Evolutionary conservation across 2,113 vertebrate species (phyloP), one percentile per base, ranked within the genome.

Genomic region (Salvelinus namaycush): DNA sequence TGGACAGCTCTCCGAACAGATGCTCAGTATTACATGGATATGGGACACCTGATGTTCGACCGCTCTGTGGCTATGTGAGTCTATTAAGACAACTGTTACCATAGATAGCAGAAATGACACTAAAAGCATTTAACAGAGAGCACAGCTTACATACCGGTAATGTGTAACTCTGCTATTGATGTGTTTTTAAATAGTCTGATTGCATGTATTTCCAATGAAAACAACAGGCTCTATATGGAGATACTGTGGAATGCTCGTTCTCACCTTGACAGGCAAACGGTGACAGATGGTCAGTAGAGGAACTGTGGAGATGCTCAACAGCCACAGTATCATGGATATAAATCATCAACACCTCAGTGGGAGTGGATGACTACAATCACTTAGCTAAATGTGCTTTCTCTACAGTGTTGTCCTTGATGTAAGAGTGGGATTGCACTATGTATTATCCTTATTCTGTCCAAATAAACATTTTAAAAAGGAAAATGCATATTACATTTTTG

Each of bases 21-120:
- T 34, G 86, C 86, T 49, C 91, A 92, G 79, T 92, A 89, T 80
- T 92, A 91, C 79, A 90, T 92, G 84, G 91, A 93, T 83, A 90
- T 92, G 87, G 65, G 86, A 13, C 69, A 80, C 81, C 29, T 93
- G 82, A 89, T 92, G 88, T 93, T 92, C 78, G 89, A 92, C 74
- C 86, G 24, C 49, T 86, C 88, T 68, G 83, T 91, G 76, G 90
- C 87, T 11, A 71, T 71, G 89, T 92, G 78, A 91, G 91, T 87
- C 20, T 74, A 34, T n/a, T 68, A 27, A 39, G 29, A 44, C 31
- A 39, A 13, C 22, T 5, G 26, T 62, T n/a, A 62, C 8, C 20
- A 22, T 62, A 18, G 3, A 11, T 48, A 68, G 22, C 20, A 27
- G 20, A 26, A 59, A 26, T 48, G 48, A 7, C 14, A 72, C 16